A percentile compares a stretch with the other conserved stretches of the same genome.
Conservation (phyloP, 2,113 vertebrate species). For the Pedetes capensis region DNA sequence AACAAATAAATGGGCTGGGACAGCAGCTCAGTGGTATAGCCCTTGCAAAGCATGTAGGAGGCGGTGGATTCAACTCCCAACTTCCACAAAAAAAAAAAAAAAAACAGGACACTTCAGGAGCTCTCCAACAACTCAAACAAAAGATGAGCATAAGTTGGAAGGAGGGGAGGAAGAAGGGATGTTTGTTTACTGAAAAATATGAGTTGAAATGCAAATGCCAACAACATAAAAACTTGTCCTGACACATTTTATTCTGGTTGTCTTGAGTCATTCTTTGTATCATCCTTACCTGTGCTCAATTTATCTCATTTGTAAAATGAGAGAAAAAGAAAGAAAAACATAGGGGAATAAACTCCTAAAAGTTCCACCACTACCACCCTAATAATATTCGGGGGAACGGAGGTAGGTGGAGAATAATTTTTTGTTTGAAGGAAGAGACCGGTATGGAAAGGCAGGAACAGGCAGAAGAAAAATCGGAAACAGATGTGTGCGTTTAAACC, state of each 20-base stretch:
- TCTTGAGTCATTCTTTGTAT: background rate
- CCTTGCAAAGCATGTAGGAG: too few relatives aligned
- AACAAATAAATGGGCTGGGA: too few relatives aligned
- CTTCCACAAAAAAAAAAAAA: too few relatives aligned
- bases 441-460: background rate
- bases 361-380: background rate
- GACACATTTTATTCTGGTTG: constrained; percentile 40
- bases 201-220: constrained; percentile 15
- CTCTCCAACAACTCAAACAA: background rate
- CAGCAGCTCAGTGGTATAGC: too few relatives aligned
- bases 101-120: background rate
- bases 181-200: constrained; percentile 3
- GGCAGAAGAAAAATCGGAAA: background rate
- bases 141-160: background rate
- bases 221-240: background rate
- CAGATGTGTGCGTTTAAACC: background rate
- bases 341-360: background rate
- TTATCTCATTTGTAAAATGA: background rate
- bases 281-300: background rate
- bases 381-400: background rate
- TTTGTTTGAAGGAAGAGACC: background rate
- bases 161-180: accelerated
- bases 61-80: too few relatives aligned
- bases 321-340: background rate
- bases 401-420: background rate